Conservation (phyloP, 2,888 invertebrate genomes). For the Epirrhoe tristata region DNA sequence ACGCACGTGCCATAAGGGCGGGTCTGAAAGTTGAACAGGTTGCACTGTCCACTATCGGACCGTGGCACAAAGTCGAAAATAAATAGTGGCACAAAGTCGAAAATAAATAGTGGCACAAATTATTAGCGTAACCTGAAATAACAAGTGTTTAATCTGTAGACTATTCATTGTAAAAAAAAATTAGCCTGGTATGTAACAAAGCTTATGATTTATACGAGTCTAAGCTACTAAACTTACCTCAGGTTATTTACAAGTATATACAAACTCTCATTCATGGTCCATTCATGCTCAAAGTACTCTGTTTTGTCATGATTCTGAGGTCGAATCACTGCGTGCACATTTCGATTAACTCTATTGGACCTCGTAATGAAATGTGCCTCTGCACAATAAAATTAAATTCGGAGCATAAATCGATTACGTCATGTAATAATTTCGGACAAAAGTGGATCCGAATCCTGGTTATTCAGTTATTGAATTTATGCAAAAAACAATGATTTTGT, state of each 20-base stretch:
- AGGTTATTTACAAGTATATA: too few relatives aligned
- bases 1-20: slow-evolving; percentile 34
- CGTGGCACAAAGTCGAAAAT: neutral
- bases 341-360: slow-evolving; percentile 67
- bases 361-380: slow-evolving; percentile 62
- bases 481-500: slow-evolving; percentile 12
- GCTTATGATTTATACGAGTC: too few relatives aligned
- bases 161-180: too few relatives aligned
- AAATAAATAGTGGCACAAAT: neutral
- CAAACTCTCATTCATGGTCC: too few relatives aligned
- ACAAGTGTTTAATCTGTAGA: neutral
- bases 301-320: neutral
- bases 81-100: neutral
- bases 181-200: too few relatives aligned
- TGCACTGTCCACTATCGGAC: neutral
- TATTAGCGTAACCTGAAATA: neutral
- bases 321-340: slow-evolving; percentile 59
- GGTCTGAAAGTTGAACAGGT: slow-evolving; percentile 7
- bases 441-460: slow-evolving; percentile 33
- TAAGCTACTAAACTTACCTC: neutral
- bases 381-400: slow-evolving; percentile 63
- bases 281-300: neutral
- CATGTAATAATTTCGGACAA: slow-evolving; percentile 52
- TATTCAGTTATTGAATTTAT: slow-evolving; percentile 26
- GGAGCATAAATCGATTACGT: slow-evolving; percentile 53